These are phyloP conservation scores for Zosterops japonicus DNA, from an alignment of 2,113 vertebrate species.

Conservation along the genomic window DNA sequence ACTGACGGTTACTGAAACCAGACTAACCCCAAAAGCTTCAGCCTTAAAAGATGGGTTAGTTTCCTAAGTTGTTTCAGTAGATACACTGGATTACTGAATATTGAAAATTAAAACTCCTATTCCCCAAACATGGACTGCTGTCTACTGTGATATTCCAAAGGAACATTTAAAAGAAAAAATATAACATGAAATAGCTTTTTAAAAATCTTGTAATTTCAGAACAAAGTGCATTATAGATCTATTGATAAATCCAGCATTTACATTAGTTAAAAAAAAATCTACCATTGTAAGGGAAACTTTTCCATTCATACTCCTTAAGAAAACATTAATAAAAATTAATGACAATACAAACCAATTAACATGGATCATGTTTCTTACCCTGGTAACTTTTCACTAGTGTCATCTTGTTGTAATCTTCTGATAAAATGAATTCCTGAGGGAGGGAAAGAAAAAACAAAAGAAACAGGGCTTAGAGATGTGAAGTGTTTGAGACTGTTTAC, in stretches of 20 bases:
- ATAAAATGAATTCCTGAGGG: conserved; percentile 91
- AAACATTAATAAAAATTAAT: neutral
- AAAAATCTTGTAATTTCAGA: neutral
- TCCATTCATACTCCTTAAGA: neutral
- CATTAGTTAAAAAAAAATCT: neutral
- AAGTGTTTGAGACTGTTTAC: neutral
- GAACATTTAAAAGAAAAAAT: neutral
- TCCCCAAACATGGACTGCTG: neutral
- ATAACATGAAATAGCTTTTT: neutral
- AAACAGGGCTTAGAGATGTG: conserved; percentile 10
- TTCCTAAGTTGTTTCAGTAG: neutral
- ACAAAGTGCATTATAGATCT: neutral
- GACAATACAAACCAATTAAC: neutral
- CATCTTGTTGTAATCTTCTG: conserved; percentile 99
- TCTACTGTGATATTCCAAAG: neutral
- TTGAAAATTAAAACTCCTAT: neutral
- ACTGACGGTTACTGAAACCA: neutral
- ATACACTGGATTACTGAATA: neutral
- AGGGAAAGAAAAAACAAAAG: conserved; percentile 59
- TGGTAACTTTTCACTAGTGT: conserved; percentile 87
- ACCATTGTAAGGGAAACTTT: neutral
- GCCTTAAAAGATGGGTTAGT: neutral
- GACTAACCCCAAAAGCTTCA: neutral
- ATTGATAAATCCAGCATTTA: neutral
- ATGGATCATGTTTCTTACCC: conserved; percentile 76